A percentile compares a stretch with the other conserved stretches of the same genome.
Conservation (phyloP, 2,888 invertebrate genomes). For the Hydriomena furcata region DNA sequence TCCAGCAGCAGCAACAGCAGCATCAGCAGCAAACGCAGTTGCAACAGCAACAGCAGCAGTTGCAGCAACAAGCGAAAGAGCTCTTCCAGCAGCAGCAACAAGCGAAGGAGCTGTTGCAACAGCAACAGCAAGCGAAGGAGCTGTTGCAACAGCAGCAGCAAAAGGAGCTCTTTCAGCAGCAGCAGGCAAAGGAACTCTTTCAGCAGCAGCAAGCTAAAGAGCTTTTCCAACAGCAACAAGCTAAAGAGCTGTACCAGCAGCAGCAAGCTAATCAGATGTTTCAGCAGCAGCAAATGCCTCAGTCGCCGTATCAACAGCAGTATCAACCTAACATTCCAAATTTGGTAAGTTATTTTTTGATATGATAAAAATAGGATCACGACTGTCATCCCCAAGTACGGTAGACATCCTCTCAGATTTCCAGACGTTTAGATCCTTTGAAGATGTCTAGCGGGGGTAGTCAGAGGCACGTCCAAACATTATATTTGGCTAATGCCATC, state of each 20-base stretch:
- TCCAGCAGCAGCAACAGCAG: constrained; percentile 78
- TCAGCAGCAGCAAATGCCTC: constrained; percentile 59
- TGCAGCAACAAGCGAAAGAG: constrained; percentile 62
- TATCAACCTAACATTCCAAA: constrained; percentile 80
- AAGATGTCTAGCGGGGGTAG: no score
- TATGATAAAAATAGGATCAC: no score
- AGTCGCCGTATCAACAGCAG: constrained; percentile 75
- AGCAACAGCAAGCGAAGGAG: constrained; percentile 62
- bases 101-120: constrained; percentile 54
- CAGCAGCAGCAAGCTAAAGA: constrained; percentile 75
- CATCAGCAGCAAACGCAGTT: constrained; percentile 77
- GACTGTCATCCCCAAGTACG: no score
- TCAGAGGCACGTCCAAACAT: no score
- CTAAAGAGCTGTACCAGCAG: constrained; percentile 53
- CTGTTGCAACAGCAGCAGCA: constrained; percentile 52
- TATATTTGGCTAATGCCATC: no score
- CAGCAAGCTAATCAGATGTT: constrained; percentile 61
- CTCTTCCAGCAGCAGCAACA: constrained; percentile 76
- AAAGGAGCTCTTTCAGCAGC: constrained; percentile 61
- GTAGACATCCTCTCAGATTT: no score
- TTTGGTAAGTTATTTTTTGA: constrained; percentile 78
- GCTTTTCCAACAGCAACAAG: constrained; percentile 71
- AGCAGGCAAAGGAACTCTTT: constrained; percentile 60
- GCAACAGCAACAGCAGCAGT: constrained; percentile 71
- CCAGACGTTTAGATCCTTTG: no score